phyloP scores from a whole-genome alignment of 2,888 invertebrate genomes.

The Pachliopta kotzebuea region DNA sequence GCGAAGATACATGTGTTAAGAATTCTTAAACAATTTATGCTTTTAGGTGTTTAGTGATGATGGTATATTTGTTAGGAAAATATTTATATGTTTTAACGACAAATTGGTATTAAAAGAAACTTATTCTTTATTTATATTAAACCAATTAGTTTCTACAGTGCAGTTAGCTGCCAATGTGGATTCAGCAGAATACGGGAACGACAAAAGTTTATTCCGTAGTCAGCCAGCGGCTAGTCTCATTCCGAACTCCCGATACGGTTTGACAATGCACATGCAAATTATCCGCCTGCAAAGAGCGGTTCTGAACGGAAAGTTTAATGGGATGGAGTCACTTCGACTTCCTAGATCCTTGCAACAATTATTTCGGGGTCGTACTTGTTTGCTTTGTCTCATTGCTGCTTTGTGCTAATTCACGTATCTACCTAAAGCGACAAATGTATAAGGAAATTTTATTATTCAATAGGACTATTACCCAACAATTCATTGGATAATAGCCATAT shows the following conservation, averaged over 20 bases:
- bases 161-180: constrained; percentile 18
- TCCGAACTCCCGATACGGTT: constrained; percentile 69
- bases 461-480: no score
- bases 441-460: no score
- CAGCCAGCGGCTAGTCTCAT: constrained; percentile 62
- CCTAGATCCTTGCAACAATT: constrained; percentile 60
- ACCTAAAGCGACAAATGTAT: no score
- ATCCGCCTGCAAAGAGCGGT: constrained; percentile 62
- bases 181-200: constrained; percentile 40
- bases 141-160: constrained; percentile 2
- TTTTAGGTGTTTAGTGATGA: neutral
- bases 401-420: neutral
- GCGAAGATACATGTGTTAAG: no score
- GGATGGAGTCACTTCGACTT: constrained; percentile 56
- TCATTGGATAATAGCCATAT: no score
- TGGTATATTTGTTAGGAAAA: neutral
- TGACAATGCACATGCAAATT: constrained; percentile 79
- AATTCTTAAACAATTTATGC: no score
- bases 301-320: constrained; percentile 70
- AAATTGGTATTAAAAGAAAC: neutral
- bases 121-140: neutral
- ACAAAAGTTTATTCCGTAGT: constrained; percentile 64
- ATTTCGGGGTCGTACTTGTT: constrained; percentile 49
- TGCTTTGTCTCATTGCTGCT: neutral
- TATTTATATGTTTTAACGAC: neutral